A percentile compares a stretch with the other conserved stretches of the same genome.
phyloP scores from a whole-genome alignment of 2,888 invertebrate species.

The Dioctria linearis region DNA sequence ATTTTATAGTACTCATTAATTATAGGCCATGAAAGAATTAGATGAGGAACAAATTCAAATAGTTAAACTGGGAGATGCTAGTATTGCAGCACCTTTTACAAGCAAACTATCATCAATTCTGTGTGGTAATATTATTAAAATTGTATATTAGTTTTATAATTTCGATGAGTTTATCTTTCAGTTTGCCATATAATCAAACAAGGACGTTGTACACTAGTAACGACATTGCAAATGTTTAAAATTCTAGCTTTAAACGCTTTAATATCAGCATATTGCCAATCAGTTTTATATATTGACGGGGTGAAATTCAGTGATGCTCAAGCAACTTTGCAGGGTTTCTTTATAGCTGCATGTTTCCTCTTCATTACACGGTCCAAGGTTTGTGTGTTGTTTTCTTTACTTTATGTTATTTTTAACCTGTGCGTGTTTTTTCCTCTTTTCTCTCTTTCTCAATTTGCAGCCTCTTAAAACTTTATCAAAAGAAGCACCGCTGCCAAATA shows the following conservation, averaged over 20 bases:
- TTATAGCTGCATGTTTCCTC: constrained; percentile 96
- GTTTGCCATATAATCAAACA: constrained; percentile 99
- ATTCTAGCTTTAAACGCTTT: constrained; percentile 98
- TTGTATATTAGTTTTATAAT: background rate
- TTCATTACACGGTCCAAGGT: constrained; percentile 99
- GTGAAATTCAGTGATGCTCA: constrained; percentile 98
- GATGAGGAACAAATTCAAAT: constrained; percentile 91
- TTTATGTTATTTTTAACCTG: too few relatives aligned
- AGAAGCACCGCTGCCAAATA: constrained; percentile 96
- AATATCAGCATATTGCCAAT: constrained; percentile 98
- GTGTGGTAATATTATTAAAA: constrained; percentile 81
- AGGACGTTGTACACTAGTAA: constrained; percentile 98
- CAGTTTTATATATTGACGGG: constrained; percentile 97
- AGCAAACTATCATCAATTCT: constrained; percentile 96
- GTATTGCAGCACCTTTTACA: constrained; percentile 99
- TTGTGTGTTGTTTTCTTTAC: constrained; percentile 52
- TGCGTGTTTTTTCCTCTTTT: background rate
- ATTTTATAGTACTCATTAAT: background rate
- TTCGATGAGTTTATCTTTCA: constrained; percentile 70
- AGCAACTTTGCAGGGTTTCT: constrained; percentile 95
- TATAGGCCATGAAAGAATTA: constrained; percentile 81
- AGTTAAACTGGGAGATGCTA: constrained; percentile 97
- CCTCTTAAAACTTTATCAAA: constrained; percentile 94
- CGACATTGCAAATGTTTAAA: constrained; percentile 99
- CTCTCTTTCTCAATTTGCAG: constrained; percentile 69